Percentiles rank a stretch among this genome's conserved stretches.
Evolutionary conservation across 92 coral and sea anemone genomes (phyloP).

Genomic region (Porites evermanni): DNA sequence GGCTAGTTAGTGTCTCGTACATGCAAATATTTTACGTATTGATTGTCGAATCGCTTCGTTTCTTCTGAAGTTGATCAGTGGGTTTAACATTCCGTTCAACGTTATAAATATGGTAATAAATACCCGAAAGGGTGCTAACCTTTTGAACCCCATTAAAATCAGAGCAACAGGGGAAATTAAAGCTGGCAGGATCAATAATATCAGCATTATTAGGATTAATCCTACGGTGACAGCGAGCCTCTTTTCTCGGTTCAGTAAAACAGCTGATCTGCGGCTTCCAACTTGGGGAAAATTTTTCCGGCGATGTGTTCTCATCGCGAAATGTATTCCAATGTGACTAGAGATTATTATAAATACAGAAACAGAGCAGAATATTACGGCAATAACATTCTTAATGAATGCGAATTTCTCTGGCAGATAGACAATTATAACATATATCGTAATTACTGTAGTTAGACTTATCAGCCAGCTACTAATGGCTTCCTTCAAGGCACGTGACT

Average conservation of each 20-base stretch:
- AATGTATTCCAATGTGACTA: background rate
- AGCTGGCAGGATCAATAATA: background rate
- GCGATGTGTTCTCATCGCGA: background rate
- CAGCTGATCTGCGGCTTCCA: background rate
- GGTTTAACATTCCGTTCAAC: slow-evolving; percentile 28
- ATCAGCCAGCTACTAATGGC: background rate
- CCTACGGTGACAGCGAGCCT: background rate
- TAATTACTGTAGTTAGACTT: background rate
- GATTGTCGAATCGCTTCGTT: slow-evolving; percentile 14
- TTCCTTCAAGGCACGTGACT: slow-evolving; percentile 5
- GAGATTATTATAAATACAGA: background rate
- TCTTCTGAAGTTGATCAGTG: slow-evolving; percentile 4
- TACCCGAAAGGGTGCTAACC: background rate
- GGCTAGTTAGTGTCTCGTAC: no score
- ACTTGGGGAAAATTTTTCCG: background rate
- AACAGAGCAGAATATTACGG: background rate
- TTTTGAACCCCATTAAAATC: background rate
- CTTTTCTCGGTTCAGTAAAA: slow-evolving; percentile 15
- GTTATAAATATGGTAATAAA: background rate
- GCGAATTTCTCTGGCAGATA: background rate
- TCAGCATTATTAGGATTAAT: slow-evolving; percentile 3
- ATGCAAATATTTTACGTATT: background rate
- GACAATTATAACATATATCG: background rate
- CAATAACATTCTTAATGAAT: background rate
- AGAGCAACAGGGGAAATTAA: background rate